Base-by-base conservation (phyloP, 2,888 invertebrate species). In the Bimastos eiseni region DNA sequence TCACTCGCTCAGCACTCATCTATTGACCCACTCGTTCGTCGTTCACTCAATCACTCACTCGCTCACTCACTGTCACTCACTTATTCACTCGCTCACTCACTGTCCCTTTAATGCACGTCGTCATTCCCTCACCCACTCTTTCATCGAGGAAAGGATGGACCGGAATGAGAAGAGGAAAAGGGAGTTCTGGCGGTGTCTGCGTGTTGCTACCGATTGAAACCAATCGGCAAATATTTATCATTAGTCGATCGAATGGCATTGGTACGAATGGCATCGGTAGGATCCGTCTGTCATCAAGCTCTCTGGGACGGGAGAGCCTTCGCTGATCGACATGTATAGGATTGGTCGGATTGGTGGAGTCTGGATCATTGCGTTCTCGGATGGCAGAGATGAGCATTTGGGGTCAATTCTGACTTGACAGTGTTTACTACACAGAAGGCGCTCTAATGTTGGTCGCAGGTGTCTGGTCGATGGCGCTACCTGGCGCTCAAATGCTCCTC, bases 401-500 rank as follows among this genome's bases (percentile, higher is more conserved):
- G 70, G 70, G 70, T 70, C 30, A 70, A n/a, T 70, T 70, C n/a
- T 70, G 70, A 70, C n/a, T 70, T 70, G 70, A 70, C 70, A 70
- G 70, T 70, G 70, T 70, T 70, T 70, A 70, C 70, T 70, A 70
- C 13, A 70, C 70, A 70, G n/a, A 70, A 8, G 70, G 70, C 30
- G 70, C 70, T 70, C 30, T n/a, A n/a, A 2, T 11, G 70, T 70
- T n/a, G n/a, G 70, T 8, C 70, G n/a, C n/a, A 70, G 8, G 70
- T 30, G 13, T 70, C n/a, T 70, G 70, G 70, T 30, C n/a, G 70
- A 70, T 70, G 70, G 70, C 70, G 55, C 24, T 55, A 30, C 5
- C 55, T 24, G 55, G 55, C 55, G 70, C 70, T 70, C 70, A 70
- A 70, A n/a, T 70, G n/a, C 0, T n/a, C 70, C 70, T 70, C 70